Percentiles rank a stretch among this genome's conserved stretches.
Evolutionary conservation across 2,888 invertebrate species (phyloP).

Genomic region (Trachelus stipa): DNA sequence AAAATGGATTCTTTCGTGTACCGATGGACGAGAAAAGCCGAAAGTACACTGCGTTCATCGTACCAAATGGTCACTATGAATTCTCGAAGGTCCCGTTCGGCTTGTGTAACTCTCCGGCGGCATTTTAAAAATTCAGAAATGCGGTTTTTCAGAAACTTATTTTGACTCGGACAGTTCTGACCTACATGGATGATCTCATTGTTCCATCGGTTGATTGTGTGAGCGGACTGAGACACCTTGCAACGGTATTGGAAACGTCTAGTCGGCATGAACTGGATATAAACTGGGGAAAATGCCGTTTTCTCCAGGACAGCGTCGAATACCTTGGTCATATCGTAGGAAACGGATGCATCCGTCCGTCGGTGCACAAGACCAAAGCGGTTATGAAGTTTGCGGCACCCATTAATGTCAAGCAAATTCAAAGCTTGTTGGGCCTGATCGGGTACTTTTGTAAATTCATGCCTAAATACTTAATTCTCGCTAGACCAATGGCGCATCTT

Average conservation of each 20-base stretch:
- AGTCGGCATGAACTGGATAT: constrained; percentile 4
- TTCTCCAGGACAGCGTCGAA: constrained; percentile 16
- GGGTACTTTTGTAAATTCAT: constrained; percentile 36
- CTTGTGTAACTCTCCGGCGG: constrained; percentile 36
- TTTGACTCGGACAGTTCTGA: constrained; percentile 8
- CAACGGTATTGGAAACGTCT: constrained; percentile 8
- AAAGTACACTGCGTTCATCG: constrained; percentile 40
- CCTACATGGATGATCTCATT: constrained; percentile 22
- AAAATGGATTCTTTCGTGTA: constrained; percentile 46
- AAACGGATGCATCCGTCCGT: constrained; percentile 22
- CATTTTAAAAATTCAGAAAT: constrained; percentile 35
- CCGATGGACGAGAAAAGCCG: constrained; percentile 30
- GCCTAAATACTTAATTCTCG: constrained; percentile 14
- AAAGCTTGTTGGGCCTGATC: constrained; percentile 30
- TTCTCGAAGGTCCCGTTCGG: constrained; percentile 40
- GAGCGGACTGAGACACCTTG: constrained; percentile 11
- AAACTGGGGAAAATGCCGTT: constrained; percentile 12
- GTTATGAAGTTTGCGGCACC: constrained; percentile 29
- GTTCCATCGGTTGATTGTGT: constrained; percentile 11
- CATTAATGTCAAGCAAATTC: constrained; percentile 20
- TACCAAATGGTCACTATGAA: constrained; percentile 39
- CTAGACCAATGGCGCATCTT: constrained; percentile 21
- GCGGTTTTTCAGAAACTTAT: constrained; percentile 32
- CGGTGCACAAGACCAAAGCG: constrained; percentile 26
- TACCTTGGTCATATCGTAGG: constrained; percentile 17